Evolutionary conservation across 1,140 invertebrate species (phyloP).

Genomic region (Drosophila mojavensis): DNA sequence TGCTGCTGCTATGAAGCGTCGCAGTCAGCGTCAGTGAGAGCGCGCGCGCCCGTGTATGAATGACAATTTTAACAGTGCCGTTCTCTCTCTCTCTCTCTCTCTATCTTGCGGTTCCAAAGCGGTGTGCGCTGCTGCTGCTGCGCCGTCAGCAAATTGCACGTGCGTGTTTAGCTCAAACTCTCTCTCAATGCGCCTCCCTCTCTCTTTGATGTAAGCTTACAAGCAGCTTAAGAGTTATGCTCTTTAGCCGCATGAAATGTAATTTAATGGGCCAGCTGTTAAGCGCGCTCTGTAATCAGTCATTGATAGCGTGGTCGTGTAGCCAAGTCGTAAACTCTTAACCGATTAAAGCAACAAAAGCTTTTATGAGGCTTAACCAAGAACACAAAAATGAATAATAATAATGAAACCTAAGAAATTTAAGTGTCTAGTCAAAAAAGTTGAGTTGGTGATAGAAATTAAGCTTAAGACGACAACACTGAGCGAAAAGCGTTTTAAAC

Average conservation of each 20-base stretch:
- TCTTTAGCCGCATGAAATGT: slow-evolving; percentile 7
- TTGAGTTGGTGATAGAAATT: slow-evolving; percentile 60
- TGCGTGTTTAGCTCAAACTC: slow-evolving; percentile 47
- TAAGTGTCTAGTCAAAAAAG: slow-evolving; percentile 15
- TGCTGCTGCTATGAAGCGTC: slow-evolving; percentile 19
- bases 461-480: slow-evolving; percentile 22
- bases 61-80: slow-evolving; percentile 59
- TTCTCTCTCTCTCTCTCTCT: slow-evolving; percentile 21
- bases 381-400: slow-evolving; percentile 4
- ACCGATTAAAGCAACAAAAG: slow-evolving; percentile 47
- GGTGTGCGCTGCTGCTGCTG: not conserved
- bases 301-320: slow-evolving; percentile 11
- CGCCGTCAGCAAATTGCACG: slow-evolving; percentile 46
- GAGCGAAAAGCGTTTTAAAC: not conserved
- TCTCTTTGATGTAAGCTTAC: slow-evolving; percentile 46
- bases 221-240: slow-evolving; percentile 26
- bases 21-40: slow-evolving; percentile 35
- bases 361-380: slow-evolving; percentile 17
- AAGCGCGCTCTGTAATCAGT: slow-evolving; percentile 34
- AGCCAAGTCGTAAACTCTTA: slow-evolving; percentile 10
- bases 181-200: not conserved
- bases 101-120: not conserved
- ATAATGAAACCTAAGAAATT: slow-evolving; percentile 14
- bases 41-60: slow-evolving; percentile 48
- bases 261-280: slow-evolving; percentile 29